Percentiles rank a stretch among this genome's conserved stretches.
Conservation (phyloP, 92 coral and sea anemone species). For the Phenganax subtilis region DNA sequence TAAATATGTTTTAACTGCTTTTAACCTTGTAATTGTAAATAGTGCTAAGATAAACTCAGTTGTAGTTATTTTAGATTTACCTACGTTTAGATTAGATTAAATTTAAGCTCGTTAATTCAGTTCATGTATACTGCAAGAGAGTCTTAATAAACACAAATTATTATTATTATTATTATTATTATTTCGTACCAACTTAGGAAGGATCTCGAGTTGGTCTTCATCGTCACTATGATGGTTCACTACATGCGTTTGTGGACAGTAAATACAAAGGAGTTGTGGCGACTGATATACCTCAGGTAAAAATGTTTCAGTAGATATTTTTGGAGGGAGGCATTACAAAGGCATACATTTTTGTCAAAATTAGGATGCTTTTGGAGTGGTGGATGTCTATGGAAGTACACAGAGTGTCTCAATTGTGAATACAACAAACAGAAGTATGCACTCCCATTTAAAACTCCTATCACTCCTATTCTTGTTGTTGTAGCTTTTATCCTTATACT, state of each 20-base stretch:
- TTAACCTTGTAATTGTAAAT: too few species aligned
- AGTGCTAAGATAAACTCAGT: too few species aligned
- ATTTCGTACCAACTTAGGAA: conserved; percentile 45
- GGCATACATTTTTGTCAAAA: too few species aligned
- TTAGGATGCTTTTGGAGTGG: conserved; percentile 77
- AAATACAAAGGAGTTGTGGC: conserved; percentile 93
- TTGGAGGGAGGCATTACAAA: background rate
- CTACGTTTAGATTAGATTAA: too few species aligned
- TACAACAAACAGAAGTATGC: conserved; percentile 50
- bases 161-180: background rate
- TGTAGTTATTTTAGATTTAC: too few species aligned
- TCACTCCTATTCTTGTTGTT: background rate
- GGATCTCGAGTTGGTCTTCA: conserved; percentile 92
- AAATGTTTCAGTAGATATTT: conserved; percentile 16
- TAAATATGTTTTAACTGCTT: too few species aligned
- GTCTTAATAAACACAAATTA: too few species aligned
- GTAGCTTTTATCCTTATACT: background rate
- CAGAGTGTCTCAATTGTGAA: conserved; percentile 66
- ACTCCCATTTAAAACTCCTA: background rate
- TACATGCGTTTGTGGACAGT: conserved; percentile 79
- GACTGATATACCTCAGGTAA: conserved; percentile 74
- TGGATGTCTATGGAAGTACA: conserved; percentile 80
- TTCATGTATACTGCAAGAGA: too few species aligned
- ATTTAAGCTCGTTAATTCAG: too few species aligned
- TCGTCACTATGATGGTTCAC: conserved; percentile 72